These are phyloP conservation scores for Drosophila bipectinata DNA, from an alignment of 1,140 invertebrate genomes.

Conservation along the genomic window DNA sequence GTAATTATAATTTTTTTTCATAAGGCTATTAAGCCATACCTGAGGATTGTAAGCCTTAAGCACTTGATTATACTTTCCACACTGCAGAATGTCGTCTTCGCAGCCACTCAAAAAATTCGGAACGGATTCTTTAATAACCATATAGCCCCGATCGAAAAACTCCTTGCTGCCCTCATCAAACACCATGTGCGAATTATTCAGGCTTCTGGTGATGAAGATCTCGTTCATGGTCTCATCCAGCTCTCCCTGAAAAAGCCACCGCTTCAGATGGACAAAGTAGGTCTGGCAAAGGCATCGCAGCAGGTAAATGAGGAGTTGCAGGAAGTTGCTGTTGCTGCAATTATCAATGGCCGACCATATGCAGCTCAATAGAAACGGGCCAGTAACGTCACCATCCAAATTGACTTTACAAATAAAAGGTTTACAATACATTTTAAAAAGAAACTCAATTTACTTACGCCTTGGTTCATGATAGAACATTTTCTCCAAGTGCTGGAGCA, in stretches of 20 bases:
- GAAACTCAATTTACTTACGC: conserved; percentile 28
- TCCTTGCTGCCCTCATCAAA: conserved; percentile 63
- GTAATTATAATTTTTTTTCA: neutral
- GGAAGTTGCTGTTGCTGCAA: conserved; percentile 53
- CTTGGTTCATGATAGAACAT: conserved; percentile 36
- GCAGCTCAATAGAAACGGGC: conserved; percentile 60
- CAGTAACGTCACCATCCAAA: conserved; percentile 23
- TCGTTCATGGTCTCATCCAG: conserved; percentile 73
- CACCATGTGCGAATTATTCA: conserved; percentile 4
- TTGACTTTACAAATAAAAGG: conserved; percentile 33
- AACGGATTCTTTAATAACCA: conserved; percentile 50
- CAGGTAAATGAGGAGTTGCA: conserved; percentile 64
- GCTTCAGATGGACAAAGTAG: conserved; percentile 69
- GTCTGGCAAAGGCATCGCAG: conserved; percentile 65
- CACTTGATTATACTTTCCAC: conserved; percentile 79
- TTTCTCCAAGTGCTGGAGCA: conserved; percentile 40
- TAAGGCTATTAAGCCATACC: conserved; percentile 29
- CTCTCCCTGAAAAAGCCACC: conserved; percentile 71
- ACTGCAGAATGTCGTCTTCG: conserved; percentile 70
- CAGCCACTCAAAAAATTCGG: conserved; percentile 71
- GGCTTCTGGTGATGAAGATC: conserved; percentile 58
- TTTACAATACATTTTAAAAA: neutral
- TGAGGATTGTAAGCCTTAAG: conserved; percentile 66
- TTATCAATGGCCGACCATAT: conserved; percentile 62
- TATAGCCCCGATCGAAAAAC: conserved; percentile 75